phyloP scores from a whole-genome alignment of 2,888 invertebrate species.

The Clunio marinus region DNA sequence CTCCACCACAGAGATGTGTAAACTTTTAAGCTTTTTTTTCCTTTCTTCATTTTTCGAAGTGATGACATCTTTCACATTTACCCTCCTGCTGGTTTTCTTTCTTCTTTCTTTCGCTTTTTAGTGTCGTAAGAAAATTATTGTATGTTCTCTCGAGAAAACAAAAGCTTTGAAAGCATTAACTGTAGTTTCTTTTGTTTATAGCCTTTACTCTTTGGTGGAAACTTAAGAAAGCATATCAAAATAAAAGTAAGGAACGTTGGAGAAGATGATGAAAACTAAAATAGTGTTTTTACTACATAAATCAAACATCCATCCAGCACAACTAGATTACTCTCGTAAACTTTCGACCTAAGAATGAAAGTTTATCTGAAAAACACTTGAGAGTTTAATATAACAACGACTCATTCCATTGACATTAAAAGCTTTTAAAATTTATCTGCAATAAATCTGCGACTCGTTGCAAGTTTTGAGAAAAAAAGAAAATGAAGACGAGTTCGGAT shows the following conservation, averaged over 20 bases:
- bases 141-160: constrained; percentile 34
- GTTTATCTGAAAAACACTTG: background rate
- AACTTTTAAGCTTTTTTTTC: constrained; percentile 39
- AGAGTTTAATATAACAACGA: background rate
- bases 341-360: background rate
- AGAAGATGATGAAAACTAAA: background rate
- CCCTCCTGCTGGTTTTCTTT: constrained; percentile 1
- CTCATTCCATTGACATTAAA: background rate
- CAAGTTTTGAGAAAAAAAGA: too few species aligned
- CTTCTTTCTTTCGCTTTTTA: background rate
- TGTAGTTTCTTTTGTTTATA: background rate
- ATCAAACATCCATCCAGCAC: constrained; percentile 1
- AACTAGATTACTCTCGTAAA: constrained; percentile 1
- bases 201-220: background rate
- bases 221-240: constrained; percentile 11
- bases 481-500: too few species aligned
- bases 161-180: constrained; percentile 37
- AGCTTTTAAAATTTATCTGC: background rate
- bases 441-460: background rate
- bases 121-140: constrained; percentile 34
- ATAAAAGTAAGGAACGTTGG: background rate
- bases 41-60: constrained; percentile 25
- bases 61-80: constrained; percentile 37
- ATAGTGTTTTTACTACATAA: constrained; percentile 1
- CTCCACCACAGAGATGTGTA: constrained; percentile 36